Evolutionary conservation across 2,113 vertebrate genomes (phyloP), one percentile per base, ranked within the genome.

Genomic region (Osmerus mordax): DNA sequence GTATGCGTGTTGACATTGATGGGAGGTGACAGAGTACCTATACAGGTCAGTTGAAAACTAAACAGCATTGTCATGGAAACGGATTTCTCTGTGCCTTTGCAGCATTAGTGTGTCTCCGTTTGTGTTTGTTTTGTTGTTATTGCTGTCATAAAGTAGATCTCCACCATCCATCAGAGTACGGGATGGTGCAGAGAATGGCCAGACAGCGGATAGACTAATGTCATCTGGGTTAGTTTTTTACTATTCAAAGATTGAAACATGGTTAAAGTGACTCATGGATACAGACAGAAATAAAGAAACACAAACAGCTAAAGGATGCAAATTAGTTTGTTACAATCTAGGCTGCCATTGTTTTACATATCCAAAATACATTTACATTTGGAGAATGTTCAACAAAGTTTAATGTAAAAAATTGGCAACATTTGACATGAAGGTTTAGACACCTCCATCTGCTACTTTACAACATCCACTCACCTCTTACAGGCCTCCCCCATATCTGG

Each of bases 121-220:
- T 61, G 1, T 64, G 21, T 73, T 54, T 73, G 63, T 76, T 69
- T 70, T 0, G 16, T 36, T 73, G 71, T 76, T 74, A 79, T 81
- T 79, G 58, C 56, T 81, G 77, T 83, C 81, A 79, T 36, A 41
- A 12, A 62, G 79, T 25, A 76, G 76, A 85, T 67, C 77, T 63
- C 72, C 54, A 11, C 72, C 78, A 83, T 87, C 79, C 81, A 85
- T 88, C 84, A 81, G 59, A 66, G 69, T 78, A 52, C 53, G n/a
- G 29, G 14, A 64, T 64, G 9, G 3, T 16, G 62, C 28, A 15
- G 18, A 18, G 16, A 55, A 80, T 64, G 71, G 71, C 15, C 28
- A 61, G 69, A 74, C 66, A 56, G 70, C 82, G 28, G 12, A 62
- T 15, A 15, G 12, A 25, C 23, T 62, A 62, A 62, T 62, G 60